Conservation (phyloP, 2,888 invertebrate species). For the Acrobasis suavella region DNA sequence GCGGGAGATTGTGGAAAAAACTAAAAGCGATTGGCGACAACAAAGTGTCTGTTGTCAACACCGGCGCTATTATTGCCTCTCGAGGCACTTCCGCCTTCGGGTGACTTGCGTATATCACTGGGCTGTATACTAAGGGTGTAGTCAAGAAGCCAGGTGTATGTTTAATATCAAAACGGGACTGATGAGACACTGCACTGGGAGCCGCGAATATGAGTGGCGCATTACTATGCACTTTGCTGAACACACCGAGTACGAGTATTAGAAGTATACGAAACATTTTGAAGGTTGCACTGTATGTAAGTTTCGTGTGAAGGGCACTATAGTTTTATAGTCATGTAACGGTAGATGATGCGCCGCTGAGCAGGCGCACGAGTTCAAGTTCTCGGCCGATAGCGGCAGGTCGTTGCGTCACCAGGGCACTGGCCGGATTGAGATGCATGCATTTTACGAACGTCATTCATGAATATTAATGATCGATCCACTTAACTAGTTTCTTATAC, state of each 20-base stretch:
- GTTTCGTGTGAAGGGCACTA: slow-evolving; percentile 44
- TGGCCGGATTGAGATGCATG: slow-evolving; percentile 64
- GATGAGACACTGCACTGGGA: slow-evolving; percentile 81
- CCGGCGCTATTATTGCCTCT: slow-evolving; percentile 46
- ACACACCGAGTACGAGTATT: slow-evolving; percentile 45
- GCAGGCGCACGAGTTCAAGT: slow-evolving; percentile 64
- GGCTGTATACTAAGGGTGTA: slow-evolving; percentile 58
- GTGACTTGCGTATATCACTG: slow-evolving; percentile 42
- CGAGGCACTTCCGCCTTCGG: slow-evolving; percentile 37
- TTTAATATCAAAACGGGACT: slow-evolving; percentile 78
- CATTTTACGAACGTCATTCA: slow-evolving; percentile 40
- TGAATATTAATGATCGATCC: slow-evolving; percentile 39
- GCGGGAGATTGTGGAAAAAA: slow-evolving; percentile 63
- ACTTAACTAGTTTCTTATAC: slow-evolving; percentile 13
- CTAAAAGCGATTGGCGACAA: slow-evolving; percentile 61
- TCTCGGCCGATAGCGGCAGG: slow-evolving; percentile 59
- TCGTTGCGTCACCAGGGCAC: slow-evolving; percentile 70
- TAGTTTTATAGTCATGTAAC: slow-evolving; percentile 70
- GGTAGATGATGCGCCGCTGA: slow-evolving; percentile 58
- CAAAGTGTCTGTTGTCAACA: slow-evolving; percentile 48
- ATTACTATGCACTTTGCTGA: slow-evolving; percentile 50
- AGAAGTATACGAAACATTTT: slow-evolving; percentile 60
- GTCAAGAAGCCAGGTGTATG: slow-evolving; percentile 54
- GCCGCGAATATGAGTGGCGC: slow-evolving; percentile 66
- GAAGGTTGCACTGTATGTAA: slow-evolving; percentile 36